These are phyloP conservation scores for Myiozetetes cayanensis DNA, from an alignment of 2,113 vertebrate genomes.

Conservation along the genomic window DNA sequence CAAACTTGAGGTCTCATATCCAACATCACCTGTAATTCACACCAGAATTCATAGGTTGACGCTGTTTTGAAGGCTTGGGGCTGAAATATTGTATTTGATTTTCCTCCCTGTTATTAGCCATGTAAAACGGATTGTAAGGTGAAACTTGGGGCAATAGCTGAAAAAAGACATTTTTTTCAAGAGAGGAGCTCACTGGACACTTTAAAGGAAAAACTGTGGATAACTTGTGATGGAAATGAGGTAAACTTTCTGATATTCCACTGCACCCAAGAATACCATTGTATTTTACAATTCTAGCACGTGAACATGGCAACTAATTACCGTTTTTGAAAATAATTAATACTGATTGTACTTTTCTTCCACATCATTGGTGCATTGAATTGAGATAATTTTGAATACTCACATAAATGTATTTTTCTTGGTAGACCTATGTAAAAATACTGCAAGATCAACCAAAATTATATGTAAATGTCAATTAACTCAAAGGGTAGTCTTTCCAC, in stretches of 20 bases:
- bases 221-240: background rate
- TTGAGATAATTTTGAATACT: background rate
- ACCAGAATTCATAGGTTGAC: background rate
- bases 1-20: background rate
- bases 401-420: background rate
- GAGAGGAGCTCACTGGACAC: background rate
- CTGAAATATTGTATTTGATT: background rate
- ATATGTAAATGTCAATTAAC: background rate
- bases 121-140: background rate
- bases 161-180: background rate
- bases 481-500: background rate
- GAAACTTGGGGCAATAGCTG: background rate
- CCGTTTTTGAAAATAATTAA: background rate
- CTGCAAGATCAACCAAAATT: background rate
- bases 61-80: background rate
- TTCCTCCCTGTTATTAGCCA: background rate
- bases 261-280: background rate
- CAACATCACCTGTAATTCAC: background rate
- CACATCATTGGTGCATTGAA: background rate
- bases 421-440: background rate
- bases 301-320: background rate
- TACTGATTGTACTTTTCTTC: background rate
- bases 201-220: background rate
- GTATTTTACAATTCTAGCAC: background rate
- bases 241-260: background rate